Evolutionary conservation across 2,888 invertebrate genomes (phyloP), one percentile per base, ranked within the genome.

Genomic region (Drosophila tanythrix): DNA sequence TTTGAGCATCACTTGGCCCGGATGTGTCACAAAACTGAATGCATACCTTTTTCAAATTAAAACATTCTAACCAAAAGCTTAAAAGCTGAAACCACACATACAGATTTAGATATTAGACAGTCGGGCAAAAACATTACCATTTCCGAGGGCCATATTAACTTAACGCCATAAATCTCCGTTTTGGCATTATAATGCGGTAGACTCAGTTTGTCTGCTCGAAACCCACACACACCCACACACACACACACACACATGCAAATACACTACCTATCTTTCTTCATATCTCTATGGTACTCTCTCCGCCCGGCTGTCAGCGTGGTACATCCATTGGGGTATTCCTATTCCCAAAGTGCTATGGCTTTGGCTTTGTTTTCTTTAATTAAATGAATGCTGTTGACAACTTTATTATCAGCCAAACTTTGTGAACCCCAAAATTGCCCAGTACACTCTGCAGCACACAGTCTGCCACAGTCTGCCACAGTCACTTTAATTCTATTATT

Each of bases 381-480:
- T 90, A 91, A 91, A 91, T 91, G 89, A 89, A 90, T 91, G 88
- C 88, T 88, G 91, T 87, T 91, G 91, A 91, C 90, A 90, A 89
- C 83, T 91, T 91, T 88, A 91, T 91, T 91, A 89, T 91, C 90
- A 81, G 76, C 83, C 76, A 82, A 86, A 86, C 89, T 89, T 87
- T 87, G 63, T 76, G 86, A 85, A 76, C 79, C 73, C 76, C 59
- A 60, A 58, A 62, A 38, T 52, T 52, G 40, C 51, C 27, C 38
- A 38, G 10, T 25, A 25, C 29, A 36, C 43, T 27, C 50, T 18
- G 51, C 33, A 21, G 55, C 31, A 58, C 52, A 21, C 21, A 21
- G 21, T 21, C 21, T 21, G 21, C 53, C 70, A 11, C 27, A 55
- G 61, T 62, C 60, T 46, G 68, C 70, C 75, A 40, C 51, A 71